Percentiles rank a stretch among this genome's conserved stretches.
Evolutionary conservation across 2,888 invertebrate species (phyloP).

Genomic region (Eurytoma californica): DNA sequence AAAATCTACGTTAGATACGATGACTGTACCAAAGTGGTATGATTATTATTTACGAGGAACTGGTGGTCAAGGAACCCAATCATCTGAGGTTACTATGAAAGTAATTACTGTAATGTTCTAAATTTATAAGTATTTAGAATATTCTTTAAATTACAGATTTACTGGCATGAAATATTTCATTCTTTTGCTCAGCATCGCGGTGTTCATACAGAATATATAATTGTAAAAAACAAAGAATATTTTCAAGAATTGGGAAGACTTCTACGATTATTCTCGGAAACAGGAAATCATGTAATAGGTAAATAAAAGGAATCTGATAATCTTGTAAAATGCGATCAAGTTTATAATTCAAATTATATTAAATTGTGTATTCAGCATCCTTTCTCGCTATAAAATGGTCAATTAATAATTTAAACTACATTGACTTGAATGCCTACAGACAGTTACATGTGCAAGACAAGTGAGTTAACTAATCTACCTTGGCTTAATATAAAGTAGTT

Average conservation of each 20-base stretch:
- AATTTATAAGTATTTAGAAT: neutral
- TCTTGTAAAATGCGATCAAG: neutral
- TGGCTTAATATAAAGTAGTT: too few species aligned
- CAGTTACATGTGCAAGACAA: neutral
- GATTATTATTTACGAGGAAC: neutral
- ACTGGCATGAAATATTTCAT: neutral
- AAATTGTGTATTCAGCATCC: too few species aligned
- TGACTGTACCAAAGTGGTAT: neutral
- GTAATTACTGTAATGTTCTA: neutral
- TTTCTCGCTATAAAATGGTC: constrained; percentile 9
- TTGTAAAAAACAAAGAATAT: neutral
- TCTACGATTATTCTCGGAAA: neutral
- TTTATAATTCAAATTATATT: neutral
- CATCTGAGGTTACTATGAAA: neutral
- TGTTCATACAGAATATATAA: neutral
- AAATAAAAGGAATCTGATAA: neutral
- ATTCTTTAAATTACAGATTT: neutral
- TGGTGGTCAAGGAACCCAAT: neutral
- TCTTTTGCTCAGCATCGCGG: neutral
- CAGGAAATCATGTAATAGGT: neutral
- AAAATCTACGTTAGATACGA: neutral
- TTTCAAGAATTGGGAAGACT: neutral
- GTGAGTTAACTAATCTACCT: neutral
- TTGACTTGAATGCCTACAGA: neutral
- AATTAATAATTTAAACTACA: neutral